phyloP scores from a whole-genome alignment of 2,888 invertebrate species.

The Drosophila helvetica region DNA sequence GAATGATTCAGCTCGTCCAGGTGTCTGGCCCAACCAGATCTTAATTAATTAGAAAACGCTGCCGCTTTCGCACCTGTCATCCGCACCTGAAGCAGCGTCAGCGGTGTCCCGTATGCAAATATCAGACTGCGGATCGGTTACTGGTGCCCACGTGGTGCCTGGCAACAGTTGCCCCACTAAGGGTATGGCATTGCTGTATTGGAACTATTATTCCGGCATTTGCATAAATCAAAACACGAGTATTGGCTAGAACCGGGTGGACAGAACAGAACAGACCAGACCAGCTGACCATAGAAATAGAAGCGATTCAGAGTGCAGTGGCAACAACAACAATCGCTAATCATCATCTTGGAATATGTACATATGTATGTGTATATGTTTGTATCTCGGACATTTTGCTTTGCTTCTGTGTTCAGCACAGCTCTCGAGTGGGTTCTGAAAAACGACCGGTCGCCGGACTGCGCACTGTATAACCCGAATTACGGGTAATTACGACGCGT shows the following conservation, averaged over 20 bases:
- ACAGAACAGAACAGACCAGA: slow-evolving; percentile 5
- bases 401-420: not conserved
- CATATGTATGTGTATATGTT: too few relatives aligned
- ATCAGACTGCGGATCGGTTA: not conserved
- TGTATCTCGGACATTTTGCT: not conserved
- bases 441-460: slow-evolving; percentile 13
- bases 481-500: slow-evolving; percentile 60
- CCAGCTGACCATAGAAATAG: not conserved
- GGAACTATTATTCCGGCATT: slow-evolving; percentile 13
- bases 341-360: slow-evolving; percentile 22
- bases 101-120: not conserved
- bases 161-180: slow-evolving; percentile 9
- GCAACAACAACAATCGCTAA: slow-evolving; percentile 12
- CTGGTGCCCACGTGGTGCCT: not conserved
- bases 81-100: slow-evolving; percentile 1
- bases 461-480: slow-evolving; percentile 60
- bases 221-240: slow-evolving; percentile 17
- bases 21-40: slow-evolving; percentile 14
- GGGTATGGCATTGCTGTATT: not conserved
- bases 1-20: slow-evolving; percentile 5
- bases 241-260: slow-evolving; percentile 1
- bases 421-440: slow-evolving; percentile 7
- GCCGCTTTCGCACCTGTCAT: slow-evolving; percentile 25
- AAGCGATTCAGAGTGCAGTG: not conserved
- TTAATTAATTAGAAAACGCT: slow-evolving; percentile 9